Base-by-base conservation (phyloP, 2,113 vertebrate genomes). In the Microtus oregoni region DNA sequence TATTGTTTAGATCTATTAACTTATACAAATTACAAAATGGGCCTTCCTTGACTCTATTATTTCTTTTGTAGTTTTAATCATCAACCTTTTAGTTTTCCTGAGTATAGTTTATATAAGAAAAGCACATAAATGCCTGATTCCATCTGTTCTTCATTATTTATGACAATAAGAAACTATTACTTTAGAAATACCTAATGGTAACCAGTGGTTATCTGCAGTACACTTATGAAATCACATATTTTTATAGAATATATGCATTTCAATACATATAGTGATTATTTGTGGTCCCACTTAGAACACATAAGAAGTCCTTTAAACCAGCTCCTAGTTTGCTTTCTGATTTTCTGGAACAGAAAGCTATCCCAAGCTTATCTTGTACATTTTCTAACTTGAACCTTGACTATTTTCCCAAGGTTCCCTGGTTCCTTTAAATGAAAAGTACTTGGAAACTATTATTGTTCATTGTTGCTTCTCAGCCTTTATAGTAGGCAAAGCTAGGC, bases 51-150 rank as follows among this genome's bases (percentile, higher is more conserved):
- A 92, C 86, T 78, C 55, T 90, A 72, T 91, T 94, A 92, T 86
- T 90, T 88, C 10, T 86, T 94, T 94, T 90, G 52, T 38, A 77
- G 89, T 91, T 94, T 76, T 85, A 96, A 81, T 93, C 41, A 95
- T 95, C 82, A 95, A 85, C 24, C 91, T 86, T 72, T 94, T 96
- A 52, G 35, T 75, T 93, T 95, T 6, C 22, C 22, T 96, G 90
- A 58, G 90, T 67, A 87, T 0, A 93, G 19, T 65, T 96, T 12
- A 47, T 82, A 91, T 0, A 97, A 75, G 10, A 96, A 96, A 95
- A 26, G 58, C 41, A 7, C 55, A 93, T 68, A 96, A 92, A 96
- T 97, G 90, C 26, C 94, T 86, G 44, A 55, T 89, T 92, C 47
- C 68, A 11, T 17, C 50, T 24, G 65, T 85, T 93, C 73, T 94